Evolutionary conservation across 2,113 vertebrate genomes (phyloP).

Genomic region (Tachuris rubrigastra): DNA sequence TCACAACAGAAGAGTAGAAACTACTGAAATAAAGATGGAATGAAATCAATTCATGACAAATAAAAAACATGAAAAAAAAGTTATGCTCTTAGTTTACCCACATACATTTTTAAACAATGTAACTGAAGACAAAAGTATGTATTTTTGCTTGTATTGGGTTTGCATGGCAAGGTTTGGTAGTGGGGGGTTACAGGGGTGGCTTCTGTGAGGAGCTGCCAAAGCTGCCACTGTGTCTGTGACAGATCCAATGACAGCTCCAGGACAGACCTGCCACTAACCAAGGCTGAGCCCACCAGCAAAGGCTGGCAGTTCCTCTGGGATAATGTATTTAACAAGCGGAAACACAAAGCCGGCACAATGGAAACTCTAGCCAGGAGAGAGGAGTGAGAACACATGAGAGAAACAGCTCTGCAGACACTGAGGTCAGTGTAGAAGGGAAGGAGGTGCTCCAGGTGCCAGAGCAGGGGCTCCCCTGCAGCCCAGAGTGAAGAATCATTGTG

Average conservation of each 20-base stretch:
- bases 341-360: neutral
- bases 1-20: neutral
- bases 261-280: neutral
- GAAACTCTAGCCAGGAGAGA: neutral
- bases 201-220: neutral
- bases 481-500: neutral
- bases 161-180: neutral
- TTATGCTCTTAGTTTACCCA: neutral
- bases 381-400: neutral
- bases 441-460: neutral
- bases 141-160: neutral
- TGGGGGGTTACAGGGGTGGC: neutral
- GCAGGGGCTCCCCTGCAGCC: neutral
- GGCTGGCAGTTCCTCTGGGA: accelerated
- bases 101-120: neutral
- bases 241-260: neutral
- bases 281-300: neutral
- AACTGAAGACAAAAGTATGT: neutral
- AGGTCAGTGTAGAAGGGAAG: neutral
- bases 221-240: neutral
- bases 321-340: neutral
- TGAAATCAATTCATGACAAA: neutral
- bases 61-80: neutral
- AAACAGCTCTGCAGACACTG: neutral
- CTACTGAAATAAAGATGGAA: neutral